Evolutionary conservation across 2,797 vertebrate genomes (phyloP).

Genomic region (Arctocebus calabarensis): DNA sequence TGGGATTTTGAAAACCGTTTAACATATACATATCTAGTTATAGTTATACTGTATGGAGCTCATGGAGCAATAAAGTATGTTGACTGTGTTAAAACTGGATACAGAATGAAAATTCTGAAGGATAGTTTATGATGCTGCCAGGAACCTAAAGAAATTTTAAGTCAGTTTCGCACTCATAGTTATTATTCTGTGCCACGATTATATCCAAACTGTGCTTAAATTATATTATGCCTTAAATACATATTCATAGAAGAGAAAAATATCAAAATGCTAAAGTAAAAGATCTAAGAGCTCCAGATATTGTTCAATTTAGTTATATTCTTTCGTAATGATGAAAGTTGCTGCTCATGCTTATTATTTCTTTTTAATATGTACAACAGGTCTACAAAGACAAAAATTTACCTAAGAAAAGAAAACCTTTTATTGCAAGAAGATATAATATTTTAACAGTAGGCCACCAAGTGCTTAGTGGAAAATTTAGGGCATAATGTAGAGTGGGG

Average conservation of each 20-base stretch:
- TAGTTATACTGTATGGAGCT: not conserved
- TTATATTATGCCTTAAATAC: not conserved
- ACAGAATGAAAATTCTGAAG: conserved; percentile 2
- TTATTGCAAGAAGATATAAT: not conserved
- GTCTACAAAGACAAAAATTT: not conserved
- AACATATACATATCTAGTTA: not conserved
- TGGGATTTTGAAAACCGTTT: not conserved
- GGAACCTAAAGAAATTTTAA: not conserved
- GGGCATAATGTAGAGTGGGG: not conserved
- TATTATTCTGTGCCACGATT: not conserved
- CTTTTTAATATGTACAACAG: not conserved
- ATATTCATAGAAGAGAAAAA: not conserved
- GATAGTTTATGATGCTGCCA: not conserved
- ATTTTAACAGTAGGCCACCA: not conserved
- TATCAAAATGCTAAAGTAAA: not conserved
- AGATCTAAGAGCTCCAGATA: not conserved
- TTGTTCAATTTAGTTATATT: not conserved
- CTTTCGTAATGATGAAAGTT: not conserved
- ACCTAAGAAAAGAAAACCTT: not conserved
- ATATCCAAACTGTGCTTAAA: not conserved
- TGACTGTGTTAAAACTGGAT: not conserved
- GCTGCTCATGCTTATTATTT: not conserved
- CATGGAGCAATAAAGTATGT: conserved; percentile 1
- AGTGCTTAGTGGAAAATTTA: not conserved
- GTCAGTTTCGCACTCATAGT: not conserved